Evolutionary conservation across 2,888 invertebrate genomes (phyloP).

Genomic region (Endomychus coccineus): DNA sequence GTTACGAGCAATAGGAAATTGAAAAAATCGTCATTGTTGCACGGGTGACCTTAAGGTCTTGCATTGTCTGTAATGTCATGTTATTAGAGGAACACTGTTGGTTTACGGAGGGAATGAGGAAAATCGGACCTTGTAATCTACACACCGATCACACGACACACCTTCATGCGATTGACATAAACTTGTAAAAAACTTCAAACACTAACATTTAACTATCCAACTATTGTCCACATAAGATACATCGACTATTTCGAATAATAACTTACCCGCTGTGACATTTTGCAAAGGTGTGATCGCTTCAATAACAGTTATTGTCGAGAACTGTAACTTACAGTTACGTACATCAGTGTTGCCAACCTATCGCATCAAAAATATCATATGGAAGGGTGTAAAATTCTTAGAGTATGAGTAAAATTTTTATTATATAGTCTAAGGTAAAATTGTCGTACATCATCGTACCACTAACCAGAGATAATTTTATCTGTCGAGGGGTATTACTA

Average conservation of each 20-base stretch:
- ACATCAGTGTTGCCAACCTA: too few relatives aligned
- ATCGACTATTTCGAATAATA: constrained; percentile 13
- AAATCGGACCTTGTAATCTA: constrained; percentile 32
- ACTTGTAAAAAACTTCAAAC: constrained; percentile 9
- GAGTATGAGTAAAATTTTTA: too few relatives aligned
- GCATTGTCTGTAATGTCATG: constrained; percentile 32
- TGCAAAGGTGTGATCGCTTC: constrained; percentile 14
- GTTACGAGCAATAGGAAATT: too few relatives aligned
- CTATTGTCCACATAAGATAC: constrained; percentile 12
- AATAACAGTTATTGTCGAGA: too few relatives aligned
- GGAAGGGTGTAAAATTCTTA: too few relatives aligned
- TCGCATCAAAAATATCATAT: too few relatives aligned
- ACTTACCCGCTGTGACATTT: constrained; percentile 13
- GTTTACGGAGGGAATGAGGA: constrained; percentile 28
- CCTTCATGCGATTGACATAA: constrained; percentile 19
- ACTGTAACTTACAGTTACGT: too few relatives aligned
- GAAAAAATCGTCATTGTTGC: constrained; percentile 4
- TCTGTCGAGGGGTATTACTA: too few relatives aligned
- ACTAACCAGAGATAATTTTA: too few relatives aligned
- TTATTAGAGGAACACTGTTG: constrained; percentile 33
- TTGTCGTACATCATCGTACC: too few relatives aligned
- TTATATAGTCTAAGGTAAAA: too few relatives aligned
- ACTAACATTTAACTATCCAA: constrained; percentile 14
- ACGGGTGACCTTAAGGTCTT: constrained; percentile 29
- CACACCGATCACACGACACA: constrained; percentile 25